phyloP scores from a whole-genome alignment of 2,797 vertebrate species.

The Enteromius treurensis region DNA sequence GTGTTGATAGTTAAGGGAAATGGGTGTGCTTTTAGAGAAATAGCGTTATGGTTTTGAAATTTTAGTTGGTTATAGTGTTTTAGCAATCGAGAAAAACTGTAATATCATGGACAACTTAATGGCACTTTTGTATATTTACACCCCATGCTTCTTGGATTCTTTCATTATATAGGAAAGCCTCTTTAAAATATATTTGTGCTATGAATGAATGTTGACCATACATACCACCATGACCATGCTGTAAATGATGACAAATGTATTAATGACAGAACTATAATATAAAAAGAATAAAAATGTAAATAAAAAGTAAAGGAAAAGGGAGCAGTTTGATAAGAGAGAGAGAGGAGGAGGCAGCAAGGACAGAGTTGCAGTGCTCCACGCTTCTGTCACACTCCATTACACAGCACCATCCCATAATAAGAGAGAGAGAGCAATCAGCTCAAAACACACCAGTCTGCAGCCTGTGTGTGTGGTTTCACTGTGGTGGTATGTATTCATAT shows the following conservation, averaged over 20 bases:
- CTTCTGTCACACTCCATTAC: constrained; percentile 98
- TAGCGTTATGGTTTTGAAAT: too few species aligned
- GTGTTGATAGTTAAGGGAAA: too few species aligned
- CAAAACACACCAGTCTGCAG: constrained; percentile 81
- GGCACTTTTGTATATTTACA: not conserved
- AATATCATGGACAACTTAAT: not conserved
- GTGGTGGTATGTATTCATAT: not conserved
- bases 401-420: constrained; percentile 89
- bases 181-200: not conserved
- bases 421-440: constrained; percentile 85
- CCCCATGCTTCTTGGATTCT: not conserved
- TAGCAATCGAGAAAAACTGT: too few species aligned
- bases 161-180: not conserved
- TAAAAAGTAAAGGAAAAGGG: not conserved
- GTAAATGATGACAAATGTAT: not conserved
- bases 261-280: not conserved
- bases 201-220: not conserved
- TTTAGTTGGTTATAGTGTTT: too few species aligned
- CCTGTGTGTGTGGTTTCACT: constrained; percentile 13
- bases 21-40: too few species aligned
- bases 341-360: constrained; percentile 78
- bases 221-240: not conserved
- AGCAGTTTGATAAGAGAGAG: not conserved
- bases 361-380: constrained; percentile 83
- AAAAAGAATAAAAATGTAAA: not conserved